These are phyloP conservation scores for Drosophila tripunctata DNA, from an alignment of 2,888 invertebrate species.

Conservation along the genomic window DNA sequence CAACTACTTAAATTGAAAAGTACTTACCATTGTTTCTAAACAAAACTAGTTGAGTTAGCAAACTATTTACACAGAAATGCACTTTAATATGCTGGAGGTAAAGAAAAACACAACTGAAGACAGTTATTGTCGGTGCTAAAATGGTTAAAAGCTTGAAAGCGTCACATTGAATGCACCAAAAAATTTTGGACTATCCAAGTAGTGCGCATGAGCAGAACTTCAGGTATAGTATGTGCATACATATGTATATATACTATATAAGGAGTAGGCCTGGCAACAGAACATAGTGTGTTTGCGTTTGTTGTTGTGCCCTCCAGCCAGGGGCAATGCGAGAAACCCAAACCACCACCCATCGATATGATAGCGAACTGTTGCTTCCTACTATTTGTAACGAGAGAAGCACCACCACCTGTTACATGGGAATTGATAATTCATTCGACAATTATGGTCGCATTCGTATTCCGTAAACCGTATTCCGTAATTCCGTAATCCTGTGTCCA, in stretches of 20 bases:
- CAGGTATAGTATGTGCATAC: background rate
- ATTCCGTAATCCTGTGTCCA: constrained; percentile 10
- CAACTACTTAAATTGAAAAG: too few relatives aligned
- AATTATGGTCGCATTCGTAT: too few relatives aligned
- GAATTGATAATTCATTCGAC: constrained; percentile 41
- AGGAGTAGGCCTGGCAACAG: constrained; percentile 35
- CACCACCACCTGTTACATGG: constrained; percentile 48
- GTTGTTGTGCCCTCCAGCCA: constrained; percentile 24
- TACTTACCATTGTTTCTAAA: constrained; percentile 5
- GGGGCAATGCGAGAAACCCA: constrained; percentile 13
- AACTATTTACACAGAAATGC: constrained; percentile 17
- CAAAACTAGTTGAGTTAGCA: background rate
- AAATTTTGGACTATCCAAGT: background rate
- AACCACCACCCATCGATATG: background rate
- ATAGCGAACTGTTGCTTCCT: constrained; percentile 54
- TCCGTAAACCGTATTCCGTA: too few relatives aligned
- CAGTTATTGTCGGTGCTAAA: constrained; percentile 10
- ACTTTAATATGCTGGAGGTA: constrained; percentile 14
- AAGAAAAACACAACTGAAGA: constrained; percentile 36
- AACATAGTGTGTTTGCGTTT: constrained; percentile 19
- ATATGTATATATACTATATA: background rate
- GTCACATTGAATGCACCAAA: constrained; percentile 38
- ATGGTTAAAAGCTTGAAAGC: constrained; percentile 19
- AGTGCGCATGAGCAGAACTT: constrained; percentile 44
- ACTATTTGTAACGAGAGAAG: background rate